Conservation (phyloP, 2,888 invertebrate genomes). For the Hyposoter dolosus region DNA sequence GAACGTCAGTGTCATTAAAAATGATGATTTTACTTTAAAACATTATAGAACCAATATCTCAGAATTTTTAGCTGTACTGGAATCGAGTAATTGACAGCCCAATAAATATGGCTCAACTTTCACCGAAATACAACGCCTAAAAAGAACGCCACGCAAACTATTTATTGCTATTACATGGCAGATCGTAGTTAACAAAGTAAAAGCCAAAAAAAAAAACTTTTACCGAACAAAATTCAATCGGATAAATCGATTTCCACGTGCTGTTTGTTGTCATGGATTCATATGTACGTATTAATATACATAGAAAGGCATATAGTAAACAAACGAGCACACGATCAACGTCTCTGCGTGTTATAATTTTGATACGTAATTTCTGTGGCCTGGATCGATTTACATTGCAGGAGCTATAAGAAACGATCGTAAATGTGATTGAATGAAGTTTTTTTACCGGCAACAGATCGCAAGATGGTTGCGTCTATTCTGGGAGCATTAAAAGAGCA, state of each 20-base stretch:
- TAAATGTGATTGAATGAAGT: conserved; percentile 24
- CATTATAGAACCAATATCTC: too few relatives aligned
- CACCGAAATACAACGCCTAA: too few relatives aligned
- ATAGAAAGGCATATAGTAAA: neutral
- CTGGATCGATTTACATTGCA: conserved; percentile 17
- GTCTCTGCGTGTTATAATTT: neutral
- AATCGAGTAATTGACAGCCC: too few relatives aligned
- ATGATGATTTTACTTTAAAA: neutral
- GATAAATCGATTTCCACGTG: conserved; percentile 11
- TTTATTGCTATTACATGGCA: too few relatives aligned
- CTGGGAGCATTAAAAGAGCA: conserved; percentile 1
- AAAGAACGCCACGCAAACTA: too few relatives aligned
- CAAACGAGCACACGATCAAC: neutral
- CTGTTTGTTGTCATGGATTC: neutral
- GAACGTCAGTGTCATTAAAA: too few relatives aligned
- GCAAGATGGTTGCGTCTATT: conserved; percentile 7
- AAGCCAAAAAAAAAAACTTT: too few relatives aligned
- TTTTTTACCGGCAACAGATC: conserved; percentile 20
- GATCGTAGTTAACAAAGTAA: too few relatives aligned
- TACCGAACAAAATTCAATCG: neutral
- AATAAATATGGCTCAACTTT: neutral
- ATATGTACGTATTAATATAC: too few relatives aligned
- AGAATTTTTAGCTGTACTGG: neutral
- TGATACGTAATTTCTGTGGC: neutral
- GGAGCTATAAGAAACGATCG: conserved; percentile 7